Conservation (phyloP, 2,888 invertebrate species). For the Dexiosoma caninum region DNA sequence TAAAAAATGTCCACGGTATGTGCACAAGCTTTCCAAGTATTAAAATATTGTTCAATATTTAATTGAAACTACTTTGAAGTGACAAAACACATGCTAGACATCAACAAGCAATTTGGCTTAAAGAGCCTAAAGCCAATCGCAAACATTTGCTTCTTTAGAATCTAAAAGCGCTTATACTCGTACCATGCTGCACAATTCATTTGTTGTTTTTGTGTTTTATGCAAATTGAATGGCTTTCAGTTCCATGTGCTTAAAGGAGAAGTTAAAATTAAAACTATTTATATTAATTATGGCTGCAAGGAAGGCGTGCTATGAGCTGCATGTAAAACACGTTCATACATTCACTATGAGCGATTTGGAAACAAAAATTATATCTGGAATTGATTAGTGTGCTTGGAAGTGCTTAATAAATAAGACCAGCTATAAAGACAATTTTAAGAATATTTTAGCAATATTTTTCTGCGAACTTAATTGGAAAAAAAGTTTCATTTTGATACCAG, state of each 20-base stretch:
- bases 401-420: neutral
- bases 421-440: neutral
- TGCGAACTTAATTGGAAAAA: neutral
- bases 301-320: conserved; percentile 33
- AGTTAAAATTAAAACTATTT: conserved; percentile 47
- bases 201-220: conserved; percentile 39
- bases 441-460: neutral
- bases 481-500: no score
- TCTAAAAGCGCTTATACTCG: neutral
- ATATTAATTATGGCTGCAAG: conserved; percentile 52
- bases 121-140: conserved; percentile 23
- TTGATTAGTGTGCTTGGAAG: no score
- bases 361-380: neutral
- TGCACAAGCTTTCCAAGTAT: neutral
- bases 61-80: conserved; percentile 51
- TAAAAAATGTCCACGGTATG: neutral
- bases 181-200: neutral
- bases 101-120: conserved; percentile 45
- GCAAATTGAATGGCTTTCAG: conserved; percentile 47
- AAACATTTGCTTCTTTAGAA: neutral
- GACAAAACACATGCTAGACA: conserved; percentile 64
- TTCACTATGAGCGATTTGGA: conserved; percentile 23
- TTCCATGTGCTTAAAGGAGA: conserved; percentile 3
- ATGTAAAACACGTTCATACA: conserved; percentile 33
- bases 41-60: conserved; percentile 6